Evolutionary conservation across 92 coral and sea anemone genomes (phyloP).

Genomic region (Palythoa grandiflora): DNA sequence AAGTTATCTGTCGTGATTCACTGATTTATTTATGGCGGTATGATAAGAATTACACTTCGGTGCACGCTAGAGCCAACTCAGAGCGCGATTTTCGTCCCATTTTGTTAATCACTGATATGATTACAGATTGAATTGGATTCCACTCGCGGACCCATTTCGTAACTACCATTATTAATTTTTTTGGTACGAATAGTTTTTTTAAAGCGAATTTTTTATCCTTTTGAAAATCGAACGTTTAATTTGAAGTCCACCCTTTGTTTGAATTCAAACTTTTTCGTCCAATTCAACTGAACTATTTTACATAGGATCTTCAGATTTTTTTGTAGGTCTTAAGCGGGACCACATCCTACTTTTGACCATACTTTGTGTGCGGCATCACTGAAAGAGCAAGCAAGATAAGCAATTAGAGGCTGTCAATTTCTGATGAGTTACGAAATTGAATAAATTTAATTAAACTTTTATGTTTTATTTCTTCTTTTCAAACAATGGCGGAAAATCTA

Average conservation of each 20-base stretch:
- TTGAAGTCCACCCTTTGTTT: constrained; percentile 1
- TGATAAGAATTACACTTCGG: constrained; percentile 10
- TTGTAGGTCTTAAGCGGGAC: constrained; percentile 5
- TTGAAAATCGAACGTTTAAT: constrained; percentile 6
- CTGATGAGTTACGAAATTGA: too few relatives aligned
- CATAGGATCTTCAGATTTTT: neutral
- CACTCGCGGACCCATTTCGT: constrained; percentile 9
- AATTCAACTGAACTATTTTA: neutral
- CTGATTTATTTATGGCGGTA: constrained; percentile 14
- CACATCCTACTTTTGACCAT: constrained; percentile 1
- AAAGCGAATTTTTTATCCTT: neutral
- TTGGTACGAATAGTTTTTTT: neutral
- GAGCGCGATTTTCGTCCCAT: constrained; percentile 15
- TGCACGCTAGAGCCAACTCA: constrained; percentile 13
- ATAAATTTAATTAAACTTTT: too few relatives aligned
- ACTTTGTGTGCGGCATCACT: constrained; percentile 6
- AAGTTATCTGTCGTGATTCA: constrained; percentile 7
- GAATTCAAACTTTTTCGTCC: constrained; percentile 11
- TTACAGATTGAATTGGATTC: neutral
- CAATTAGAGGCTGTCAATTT: neutral
- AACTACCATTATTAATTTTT: constrained; percentile 3
- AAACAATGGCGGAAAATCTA: too few relatives aligned
- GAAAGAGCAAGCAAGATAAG: constrained; percentile 13
- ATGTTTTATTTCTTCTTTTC: too few relatives aligned
- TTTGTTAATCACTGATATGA: neutral